Percentiles rank a stretch among this genome's conserved stretches.
Conservation (phyloP, 1,140 invertebrate species). For the Drosophila sproati region DNA sequence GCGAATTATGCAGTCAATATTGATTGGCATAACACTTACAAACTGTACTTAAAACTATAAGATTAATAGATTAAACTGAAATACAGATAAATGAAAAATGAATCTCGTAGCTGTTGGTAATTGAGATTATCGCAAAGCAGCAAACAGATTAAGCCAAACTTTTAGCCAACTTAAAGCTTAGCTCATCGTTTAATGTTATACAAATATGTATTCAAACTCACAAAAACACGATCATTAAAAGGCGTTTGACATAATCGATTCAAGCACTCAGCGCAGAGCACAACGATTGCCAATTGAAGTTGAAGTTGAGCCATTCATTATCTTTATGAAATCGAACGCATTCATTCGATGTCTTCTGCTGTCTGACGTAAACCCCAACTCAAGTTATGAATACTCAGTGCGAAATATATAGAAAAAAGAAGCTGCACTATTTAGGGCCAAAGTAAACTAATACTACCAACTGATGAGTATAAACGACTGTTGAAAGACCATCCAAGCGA, state of each 20-base stretch:
- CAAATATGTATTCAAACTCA: background rate
- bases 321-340: constrained; percentile 13
- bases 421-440: constrained; percentile 20
- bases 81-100: no score
- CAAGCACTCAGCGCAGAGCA: background rate
- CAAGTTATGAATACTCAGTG: constrained; percentile 2
- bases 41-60: no score
- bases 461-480: background rate
- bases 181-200: no score
- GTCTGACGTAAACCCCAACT: constrained; percentile 10
- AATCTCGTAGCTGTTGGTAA: no score
- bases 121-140: no score
- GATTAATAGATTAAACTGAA: no score
- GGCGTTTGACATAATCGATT: background rate
- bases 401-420: background rate
- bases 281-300: background rate
- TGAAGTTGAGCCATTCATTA: constrained; percentile 3
- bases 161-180: background rate
- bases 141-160: background rate
- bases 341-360: constrained; percentile 2
- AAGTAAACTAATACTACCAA: background rate
- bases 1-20: no score
- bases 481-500: constrained; percentile 7
- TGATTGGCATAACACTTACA: no score
- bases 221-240: background rate